Base-by-base conservation (phyloP, 2,888 invertebrate genomes). In the Watsonalla binaria region DNA sequence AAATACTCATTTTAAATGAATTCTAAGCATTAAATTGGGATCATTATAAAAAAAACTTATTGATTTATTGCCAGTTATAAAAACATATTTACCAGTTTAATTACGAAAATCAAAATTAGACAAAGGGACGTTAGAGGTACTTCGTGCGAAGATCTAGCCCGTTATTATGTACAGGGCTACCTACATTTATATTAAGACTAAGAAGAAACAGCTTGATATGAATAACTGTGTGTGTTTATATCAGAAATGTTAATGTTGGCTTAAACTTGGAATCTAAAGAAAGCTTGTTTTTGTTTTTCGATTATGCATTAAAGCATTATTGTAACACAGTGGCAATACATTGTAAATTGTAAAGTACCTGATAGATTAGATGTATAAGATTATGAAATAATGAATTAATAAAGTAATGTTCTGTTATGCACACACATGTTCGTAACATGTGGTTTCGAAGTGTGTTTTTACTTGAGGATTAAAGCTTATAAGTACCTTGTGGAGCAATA, bases 401-500 rank as follows among this genome's bases (percentile, higher is more conserved):
- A 66, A 67, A 63, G 56, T 57, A 63, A 68, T 66, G 64, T 80
- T 82, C 79, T 82, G 82, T 80, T 84, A 81, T 77, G 71, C 77
- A 84, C 81, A 84, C 84, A 81, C 79, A 78, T 74, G 65, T 70
- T 77, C 76, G 69, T 80, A 76, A 75, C 68, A 66, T 72, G 77
- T 74, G 69, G 74, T 74, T 72, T 76, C 74, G 66, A 72, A 71
- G 75, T 78, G 78, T 81, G 80, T 79, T 79, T 79, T 78, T 78
- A 78, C 65, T 76, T 78, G 77, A 72, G 76, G 72, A 75, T 67
- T 68, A 69, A 80, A 73, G 82, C 84, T 83, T 84, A 72, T 78
- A 80, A 82, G 76, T 81, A 82, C 76, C 77, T 80, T 80, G 79
- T 82, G 83, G 82, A 84, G 84, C 84, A 84, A 84, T 84, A 84